Evolutionary conservation across 2,797 vertebrate genomes (phyloP).

Genomic region (Rhynchotus rufescens): DNA sequence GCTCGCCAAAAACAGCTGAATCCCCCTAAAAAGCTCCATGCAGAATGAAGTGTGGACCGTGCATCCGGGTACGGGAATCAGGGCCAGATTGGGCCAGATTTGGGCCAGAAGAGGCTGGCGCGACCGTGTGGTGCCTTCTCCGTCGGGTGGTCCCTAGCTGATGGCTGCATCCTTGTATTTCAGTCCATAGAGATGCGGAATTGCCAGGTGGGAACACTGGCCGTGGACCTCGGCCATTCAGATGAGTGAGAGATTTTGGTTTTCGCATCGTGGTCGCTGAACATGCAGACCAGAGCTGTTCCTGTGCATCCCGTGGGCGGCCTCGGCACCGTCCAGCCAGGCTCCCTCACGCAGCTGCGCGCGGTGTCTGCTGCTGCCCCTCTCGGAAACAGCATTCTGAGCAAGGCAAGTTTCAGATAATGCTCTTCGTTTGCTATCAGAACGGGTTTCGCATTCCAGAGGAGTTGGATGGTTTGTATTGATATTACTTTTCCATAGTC

Average conservation of each 20-base stretch:
- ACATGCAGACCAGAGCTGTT: not conserved
- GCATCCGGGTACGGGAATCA: rapidly evolving
- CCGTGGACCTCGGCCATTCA: rapidly evolving
- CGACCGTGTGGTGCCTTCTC: rapidly evolving
- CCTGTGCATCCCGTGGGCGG: not conserved
- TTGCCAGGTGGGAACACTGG: rapidly evolving
- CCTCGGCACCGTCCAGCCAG: not conserved
- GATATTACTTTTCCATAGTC: not conserved
- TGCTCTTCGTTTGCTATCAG: not conserved
- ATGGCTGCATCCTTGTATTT: not conserved
- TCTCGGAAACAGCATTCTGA: not conserved
- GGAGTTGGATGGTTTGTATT: not conserved
- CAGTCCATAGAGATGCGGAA: not conserved
- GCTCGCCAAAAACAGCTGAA: not conserved
- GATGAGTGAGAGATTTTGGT: not conserved
- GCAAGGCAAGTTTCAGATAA: not conserved
- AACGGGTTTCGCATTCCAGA: not conserved
- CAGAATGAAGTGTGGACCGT: rapidly evolving
- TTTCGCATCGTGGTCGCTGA: rapidly evolving
- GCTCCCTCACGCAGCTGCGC: too few species aligned
- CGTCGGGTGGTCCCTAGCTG: not conserved
- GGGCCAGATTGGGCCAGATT: rapidly evolving
- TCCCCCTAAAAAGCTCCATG: not conserved
- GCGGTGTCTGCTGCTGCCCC: not conserved
- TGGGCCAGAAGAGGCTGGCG: not conserved